Evolutionary conservation across 2,113 vertebrate species (phyloP).

Genomic region (Epinephelus lanceolatus): DNA sequence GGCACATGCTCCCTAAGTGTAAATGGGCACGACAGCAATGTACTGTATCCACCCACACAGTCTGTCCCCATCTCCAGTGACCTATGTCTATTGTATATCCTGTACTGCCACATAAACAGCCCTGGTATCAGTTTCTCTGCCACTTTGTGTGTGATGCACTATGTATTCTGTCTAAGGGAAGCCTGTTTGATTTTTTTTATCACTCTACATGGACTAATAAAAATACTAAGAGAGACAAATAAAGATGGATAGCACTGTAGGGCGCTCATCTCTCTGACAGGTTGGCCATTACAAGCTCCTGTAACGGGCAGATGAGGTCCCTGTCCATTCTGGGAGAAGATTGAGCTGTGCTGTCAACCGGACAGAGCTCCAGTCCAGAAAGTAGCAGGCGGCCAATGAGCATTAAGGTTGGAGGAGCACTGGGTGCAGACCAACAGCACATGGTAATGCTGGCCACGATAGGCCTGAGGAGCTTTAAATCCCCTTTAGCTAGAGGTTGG

Average conservation of each 20-base stretch:
- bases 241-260: slow-evolving; percentile 20
- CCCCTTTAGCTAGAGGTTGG: slow-evolving; percentile 60
- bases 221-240: slow-evolving; percentile 30
- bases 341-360: slow-evolving; percentile 56
- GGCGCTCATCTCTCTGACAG: slow-evolving; percentile 39
- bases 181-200: slow-evolving; percentile 34
- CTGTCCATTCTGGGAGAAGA: slow-evolving; percentile 44
- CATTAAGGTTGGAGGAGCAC: slow-evolving; percentile 28
- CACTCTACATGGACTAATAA: slow-evolving; percentile 32
- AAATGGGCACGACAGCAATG: slow-evolving; percentile 23
- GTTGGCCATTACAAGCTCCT: slow-evolving; percentile 38
- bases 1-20: background rate
- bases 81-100: slow-evolving; percentile 36
- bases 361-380: slow-evolving; percentile 25
- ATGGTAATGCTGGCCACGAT: slow-evolving; percentile 53
- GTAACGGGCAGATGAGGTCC: slow-evolving; percentile 51
- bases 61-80: slow-evolving; percentile 32
- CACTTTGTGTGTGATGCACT: slow-evolving; percentile 13
- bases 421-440: slow-evolving; percentile 44
- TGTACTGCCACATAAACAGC: slow-evolving; percentile 26
- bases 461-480: slow-evolving; percentile 59
- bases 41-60: slow-evolving; percentile 42
- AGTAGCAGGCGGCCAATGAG: slow-evolving; percentile 33
- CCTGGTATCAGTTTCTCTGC: slow-evolving; percentile 21
- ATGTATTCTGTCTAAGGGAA: slow-evolving; percentile 14